Evolutionary conservation across 2,113 vertebrate species (phyloP).

Genomic region (Accipiter virgatus): DNA sequence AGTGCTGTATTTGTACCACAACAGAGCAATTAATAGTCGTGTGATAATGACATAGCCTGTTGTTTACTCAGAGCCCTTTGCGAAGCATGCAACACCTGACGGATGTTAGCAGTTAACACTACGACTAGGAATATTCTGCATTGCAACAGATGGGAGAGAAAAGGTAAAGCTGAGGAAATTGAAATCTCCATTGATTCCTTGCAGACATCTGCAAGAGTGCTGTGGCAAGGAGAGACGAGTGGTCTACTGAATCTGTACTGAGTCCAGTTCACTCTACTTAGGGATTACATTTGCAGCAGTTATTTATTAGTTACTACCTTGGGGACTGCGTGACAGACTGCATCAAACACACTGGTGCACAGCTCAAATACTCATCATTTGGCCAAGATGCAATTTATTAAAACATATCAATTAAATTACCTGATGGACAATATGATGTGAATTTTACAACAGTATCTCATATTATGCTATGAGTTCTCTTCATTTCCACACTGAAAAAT

Average conservation of each 20-base stretch:
- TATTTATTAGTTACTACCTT: not conserved
- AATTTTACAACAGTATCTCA: not conserved
- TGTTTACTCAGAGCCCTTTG: not conserved
- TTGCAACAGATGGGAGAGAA: not conserved
- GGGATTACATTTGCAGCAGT: not conserved
- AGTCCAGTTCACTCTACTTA: not conserved
- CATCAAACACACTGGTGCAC: not conserved
- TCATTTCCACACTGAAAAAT: conserved; percentile 60
- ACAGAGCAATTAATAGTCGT: not conserved
- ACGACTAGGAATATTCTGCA: not conserved
- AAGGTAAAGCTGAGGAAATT: not conserved
- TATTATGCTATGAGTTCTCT: not conserved
- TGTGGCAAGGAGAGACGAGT: not conserved
- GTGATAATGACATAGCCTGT: not conserved
- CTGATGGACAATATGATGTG: not conserved
- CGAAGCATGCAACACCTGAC: not conserved
- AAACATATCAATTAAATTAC: not conserved
- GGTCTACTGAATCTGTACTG: not conserved
- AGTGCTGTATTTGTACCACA: not conserved
- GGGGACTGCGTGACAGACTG: not conserved
- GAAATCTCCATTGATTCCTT: not conserved
- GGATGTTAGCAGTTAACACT: not conserved
- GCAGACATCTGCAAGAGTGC: not conserved
- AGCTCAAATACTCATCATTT: not conserved
- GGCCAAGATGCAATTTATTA: not conserved